Base-by-base conservation (phyloP, 2,113 vertebrate species). In the Rhinoderma darwinii region DNA sequence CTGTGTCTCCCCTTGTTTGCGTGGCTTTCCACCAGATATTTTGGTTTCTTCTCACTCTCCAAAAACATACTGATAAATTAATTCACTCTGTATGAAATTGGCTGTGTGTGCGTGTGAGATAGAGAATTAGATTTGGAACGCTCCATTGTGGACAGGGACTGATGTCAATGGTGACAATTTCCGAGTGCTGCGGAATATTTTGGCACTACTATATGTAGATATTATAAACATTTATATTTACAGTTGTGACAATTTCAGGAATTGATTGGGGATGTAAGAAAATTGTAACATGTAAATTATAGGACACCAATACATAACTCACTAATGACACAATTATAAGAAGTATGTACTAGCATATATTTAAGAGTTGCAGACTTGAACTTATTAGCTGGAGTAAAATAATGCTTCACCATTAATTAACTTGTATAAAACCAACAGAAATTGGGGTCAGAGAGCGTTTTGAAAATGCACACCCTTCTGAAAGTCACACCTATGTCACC, bases 401-500 rank as follows among this genome's bases (percentile, higher is more conserved):
- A 66, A 32, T 4, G 14, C 63, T 66, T 66, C 5, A 30, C 0
- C 4, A 30, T 30, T 63, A 63, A 32, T 14, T 25, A 3, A 73
- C 37, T 73, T 41, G 20, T 47, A 30, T 51, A 51, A 32, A 11
- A 1, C 44, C 17, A 51, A 32, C 20, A 80, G 77, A 22, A 59
- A 22, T 39, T 59, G 43, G 61, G 80, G 59, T 68, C 80, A 82
- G 80, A 82, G 80, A 43, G 37, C 59, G 11, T 41, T 44, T 44
- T 82, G 12, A 12, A 51, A 51, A 12, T 27, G 32, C 51, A 37
- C 35, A 25, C 27, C 5, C 14, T 32, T 8, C 51, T 20, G 15
- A 41, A 82, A 25, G 59, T 68, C 59, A 68, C 59, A 68, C 41
- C 59, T 82, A 3, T 6, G 6, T 82, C 39, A 47, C 61, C 59